Base-by-base conservation (phyloP, 2,888 invertebrate species). In the Andrena flavipes region DNA sequence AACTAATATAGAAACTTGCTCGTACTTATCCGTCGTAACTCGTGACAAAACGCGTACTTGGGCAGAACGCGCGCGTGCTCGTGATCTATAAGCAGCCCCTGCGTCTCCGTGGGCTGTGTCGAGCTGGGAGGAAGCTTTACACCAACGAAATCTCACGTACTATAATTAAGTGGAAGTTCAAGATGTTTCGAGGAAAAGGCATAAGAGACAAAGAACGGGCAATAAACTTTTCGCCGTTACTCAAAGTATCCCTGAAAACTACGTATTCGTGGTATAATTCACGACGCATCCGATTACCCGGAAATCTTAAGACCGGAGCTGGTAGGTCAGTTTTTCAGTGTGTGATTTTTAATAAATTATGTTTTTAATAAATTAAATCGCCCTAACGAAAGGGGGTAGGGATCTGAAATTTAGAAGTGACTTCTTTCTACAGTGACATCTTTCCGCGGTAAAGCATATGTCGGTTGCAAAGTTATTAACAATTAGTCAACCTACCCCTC, bases 1-100 rank as follows among this genome's bases (percentile, higher is more conserved):
- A 80, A 83, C 84, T 86, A 85, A 85, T 85, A 70, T 59, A 72
- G 80, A 69, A 65, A 75, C 80, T 75, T 72, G 72, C 56, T 29
- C 35, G 69, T 80, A 84, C 77, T 86, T 83, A 75, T 72, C 75
- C 67, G 72, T 62, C 72, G 63, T 86, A 75, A 77, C 76, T 56
- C 60, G n/a, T 29, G 76, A 76, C 83, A 85, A 85, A 85, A 78
- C 65, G 69, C 42, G 63, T 49, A 54, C 79, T 73, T 35, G 67
- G 13, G 54, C 54, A 35, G 70, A 29, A 60, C 51, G 23, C 35
- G 70, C 60, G 16, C 79, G 69, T 51, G 64, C n/a, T 16, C 29
- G 8, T 48, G 30, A n/a, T 56, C 10, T 76, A 29, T 13, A 49
- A 48, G 48, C 48, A 29, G 23, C 13, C 33, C 54, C 10, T 42